Evolutionary conservation across 2,888 invertebrate species (phyloP), one percentile per base, ranked within the genome.

Genomic region (Dusona sp.): DNA sequence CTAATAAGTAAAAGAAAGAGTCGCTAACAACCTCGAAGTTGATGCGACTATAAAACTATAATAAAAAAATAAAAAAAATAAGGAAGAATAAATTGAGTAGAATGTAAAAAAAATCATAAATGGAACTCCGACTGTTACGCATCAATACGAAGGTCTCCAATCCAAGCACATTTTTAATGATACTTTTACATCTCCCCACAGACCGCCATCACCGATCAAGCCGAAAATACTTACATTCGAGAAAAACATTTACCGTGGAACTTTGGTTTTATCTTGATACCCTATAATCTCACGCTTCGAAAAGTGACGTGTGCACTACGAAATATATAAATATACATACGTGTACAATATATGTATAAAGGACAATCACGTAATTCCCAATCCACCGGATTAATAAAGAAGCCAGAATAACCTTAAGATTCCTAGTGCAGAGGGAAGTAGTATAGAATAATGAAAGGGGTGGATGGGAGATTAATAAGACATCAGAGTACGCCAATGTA

Each of bases 401-500:
- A 74, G 42, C 33, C 68, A 36, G 73, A 38, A 42, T 72, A 73
- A n/a, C 74, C 29, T 51, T 51, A 61, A 81, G 78, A 84, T 79
- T 79, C 29, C 73, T 74, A 74, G 70, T 16, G 8, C 7, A 7
- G 42, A 33, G n/a, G 70, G 33, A 73, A 33, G 36, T 22, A 29
- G 57, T 29, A 61, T 33, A 61, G 29, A 61, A 61, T 29, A 61
- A 61, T 61, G 29, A 29, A 54, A 42, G 25, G 29, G 36, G 48
- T 48, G 54, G 79, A 16, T 61, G 29, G 16, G 29, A 61, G 73
- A 83, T 84, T 84, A 87, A 84, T 84, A 87, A 87, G 86, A 82
- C 84, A 84, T 87, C 86, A 84, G 54, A 75, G 75, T 75, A 73
- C 74, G 84, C 74, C 79, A 82, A 82, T 87, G 84, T 75, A 82